A percentile compares a stretch with the other conserved stretches of the same genome.
These are phyloP conservation scores for Microctonus hyperodae DNA, from an alignment of 2,888 invertebrate genomes.

Conservation along the genomic window DNA sequence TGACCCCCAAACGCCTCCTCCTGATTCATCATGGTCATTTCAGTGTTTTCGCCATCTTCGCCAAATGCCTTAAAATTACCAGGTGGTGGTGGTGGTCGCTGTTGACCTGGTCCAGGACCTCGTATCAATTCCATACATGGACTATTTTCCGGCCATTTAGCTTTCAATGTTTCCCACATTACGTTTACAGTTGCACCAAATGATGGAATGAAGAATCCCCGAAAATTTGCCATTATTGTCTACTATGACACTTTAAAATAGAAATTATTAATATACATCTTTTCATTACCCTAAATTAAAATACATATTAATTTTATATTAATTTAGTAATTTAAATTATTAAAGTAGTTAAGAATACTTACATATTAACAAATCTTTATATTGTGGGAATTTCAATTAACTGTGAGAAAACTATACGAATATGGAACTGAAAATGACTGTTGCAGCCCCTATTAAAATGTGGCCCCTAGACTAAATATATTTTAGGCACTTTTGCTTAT, in stretches of 20 bases:
- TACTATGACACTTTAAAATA: background rate
- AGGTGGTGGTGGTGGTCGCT: conserved; percentile 31
- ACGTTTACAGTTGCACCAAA: conserved; percentile 80
- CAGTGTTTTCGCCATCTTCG: conserved; percentile 59
- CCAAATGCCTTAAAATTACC: conserved; percentile 51
- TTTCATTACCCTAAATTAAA: background rate
- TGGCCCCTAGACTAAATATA: conserved; percentile 33
- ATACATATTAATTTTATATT: too few relatives aligned
- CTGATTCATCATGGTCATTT: conserved; percentile 62
- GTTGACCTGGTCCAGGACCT: conserved; percentile 54
- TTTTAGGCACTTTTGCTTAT: conserved; percentile 46
- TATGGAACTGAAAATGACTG: conserved; percentile 6
- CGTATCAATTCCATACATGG: conserved; percentile 63
- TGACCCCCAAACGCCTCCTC: conserved; percentile 59
- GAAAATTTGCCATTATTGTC: conserved; percentile 69
- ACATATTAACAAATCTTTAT: background rate
- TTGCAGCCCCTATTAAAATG: conserved; percentile 12
- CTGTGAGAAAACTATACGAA: background rate
- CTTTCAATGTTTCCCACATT: conserved; percentile 82
- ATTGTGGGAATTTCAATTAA: conserved; percentile 12
- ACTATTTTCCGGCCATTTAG: conserved; percentile 76
- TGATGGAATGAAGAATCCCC: conserved; percentile 74
- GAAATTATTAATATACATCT: background rate
- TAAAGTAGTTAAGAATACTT: conserved; percentile 17
- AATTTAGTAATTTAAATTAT: too few relatives aligned